Evolutionary conservation across 2,113 vertebrate genomes (phyloP), one percentile per base, ranked within the genome.

Genomic region (Miniopterus natalensis): DNA sequence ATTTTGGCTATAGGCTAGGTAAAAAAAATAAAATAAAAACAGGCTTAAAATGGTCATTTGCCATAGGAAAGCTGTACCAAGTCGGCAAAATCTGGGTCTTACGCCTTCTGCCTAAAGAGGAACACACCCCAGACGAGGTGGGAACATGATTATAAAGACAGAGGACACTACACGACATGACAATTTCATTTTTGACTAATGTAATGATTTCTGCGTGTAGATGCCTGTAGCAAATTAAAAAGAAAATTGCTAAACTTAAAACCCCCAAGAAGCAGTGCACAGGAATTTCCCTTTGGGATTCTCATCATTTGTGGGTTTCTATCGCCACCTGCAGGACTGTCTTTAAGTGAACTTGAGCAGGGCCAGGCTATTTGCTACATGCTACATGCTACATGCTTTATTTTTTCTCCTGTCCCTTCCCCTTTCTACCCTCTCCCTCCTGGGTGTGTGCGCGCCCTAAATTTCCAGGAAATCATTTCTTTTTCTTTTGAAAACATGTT

Each of bases 251-350:
- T 98, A 91, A 96, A 97, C 98, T 95, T 97, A 90, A 95, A 98
- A 98, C 85, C 90, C 95, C 94, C 87, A 96, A 97, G 97, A 97
- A 98, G 87, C 96, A 97, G 80, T 93, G 94, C 96, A 98, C 84
- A 97, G 95, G 97, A 97, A 96, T 49, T 63, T 74, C 89, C 57
- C 63, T 29, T 23, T 47, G 83, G 79, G 75, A 84, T 65, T 89
- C 51, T 61, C 29, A 77, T 95, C 97, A 99, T 99, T 98, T 95
- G 63, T 98, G 98, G 96, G 98, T 95, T 95, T 97, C 96, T 98
- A 97, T 96, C 97, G 98, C 99, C 99, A 98, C 96, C 99, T 99
- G 97, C 98, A 98, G 99, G 98, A 95, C 92, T 79, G 36, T 92
- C 42, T 70, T 92, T 27, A 81, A 45, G 31, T 31, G 87, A 88